phyloP scores from a whole-genome alignment of 2,888 invertebrate species.

The Rhogogaster chlorosoma region DNA sequence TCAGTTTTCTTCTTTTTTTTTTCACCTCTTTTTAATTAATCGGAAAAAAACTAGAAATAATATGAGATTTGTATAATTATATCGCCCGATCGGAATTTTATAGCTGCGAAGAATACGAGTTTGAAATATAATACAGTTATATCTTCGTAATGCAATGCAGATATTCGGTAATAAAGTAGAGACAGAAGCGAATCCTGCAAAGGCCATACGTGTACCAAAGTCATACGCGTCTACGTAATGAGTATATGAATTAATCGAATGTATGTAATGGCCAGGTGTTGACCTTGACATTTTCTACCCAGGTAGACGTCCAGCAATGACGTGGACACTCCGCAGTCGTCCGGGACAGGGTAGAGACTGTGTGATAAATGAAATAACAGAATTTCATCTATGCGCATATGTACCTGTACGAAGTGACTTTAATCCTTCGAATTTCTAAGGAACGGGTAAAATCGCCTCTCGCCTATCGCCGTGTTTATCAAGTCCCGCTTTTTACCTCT shows the following conservation, averaged over 20 bases:
- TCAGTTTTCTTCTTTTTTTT: no score
- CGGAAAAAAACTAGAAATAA: neutral
- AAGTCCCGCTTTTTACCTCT: neutral
- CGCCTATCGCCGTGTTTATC: neutral
- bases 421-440: no score
- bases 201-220: neutral
- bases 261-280: neutral
- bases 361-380: neutral
- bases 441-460: neutral
- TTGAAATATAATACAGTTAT: no score
- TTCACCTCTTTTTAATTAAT: no score
- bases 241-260: neutral
- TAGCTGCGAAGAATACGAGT: no score
- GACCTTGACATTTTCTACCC: constrained; percentile 13
- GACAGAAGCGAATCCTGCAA: neutral
- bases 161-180: neutral
- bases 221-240: neutral
- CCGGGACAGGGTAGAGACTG: neutral
- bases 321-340: neutral
- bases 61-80: no score
- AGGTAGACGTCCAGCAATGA: neutral
- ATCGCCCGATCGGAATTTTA: no score
- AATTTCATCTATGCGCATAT: neutral
- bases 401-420: neutral
- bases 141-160: neutral